Conservation (phyloP, 1,140 invertebrate genomes). For the Brachionus calyciflorus region DNA sequence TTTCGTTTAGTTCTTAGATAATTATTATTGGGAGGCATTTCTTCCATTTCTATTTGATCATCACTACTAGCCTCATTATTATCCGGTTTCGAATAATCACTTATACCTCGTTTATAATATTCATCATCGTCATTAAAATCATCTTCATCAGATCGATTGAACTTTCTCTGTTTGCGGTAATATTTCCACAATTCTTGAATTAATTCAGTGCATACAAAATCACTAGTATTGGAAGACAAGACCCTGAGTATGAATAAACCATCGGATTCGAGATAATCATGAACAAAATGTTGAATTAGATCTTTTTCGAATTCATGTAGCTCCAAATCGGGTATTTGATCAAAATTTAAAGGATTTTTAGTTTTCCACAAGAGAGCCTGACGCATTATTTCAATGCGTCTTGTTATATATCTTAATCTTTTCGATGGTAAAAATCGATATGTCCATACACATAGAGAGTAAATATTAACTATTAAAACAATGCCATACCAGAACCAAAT, state of each 20-base stretch:
- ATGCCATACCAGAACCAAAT: conserved; percentile 60
- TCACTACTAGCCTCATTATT: neutral
- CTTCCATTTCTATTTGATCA: neutral
- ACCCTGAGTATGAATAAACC: conserved; percentile 63
- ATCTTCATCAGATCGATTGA: conserved; percentile 35
- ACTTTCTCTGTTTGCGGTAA: conserved; percentile 54
- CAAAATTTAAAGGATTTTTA: conserved; percentile 39
- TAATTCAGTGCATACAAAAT: conserved; percentile 63
- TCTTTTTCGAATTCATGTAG: conserved; percentile 52
- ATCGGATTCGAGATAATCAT: conserved; percentile 63
- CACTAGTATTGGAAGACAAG: conserved; percentile 63
- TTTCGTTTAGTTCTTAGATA: neutral
- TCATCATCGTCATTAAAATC: conserved; percentile 29
- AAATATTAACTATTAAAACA: conserved; percentile 55
- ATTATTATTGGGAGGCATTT: neutral
- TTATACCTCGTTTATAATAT: neutral
- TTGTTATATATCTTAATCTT: conserved; percentile 30
- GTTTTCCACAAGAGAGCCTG: neutral
- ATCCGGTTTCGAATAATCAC: conserved; percentile 4
- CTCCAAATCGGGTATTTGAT: neutral
- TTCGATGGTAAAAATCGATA: conserved; percentile 46
- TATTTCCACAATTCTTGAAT: conserved; percentile 62
- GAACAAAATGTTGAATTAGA: conserved; percentile 59
- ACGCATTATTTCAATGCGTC: conserved; percentile 44
- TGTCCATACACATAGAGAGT: conserved; percentile 52